Evolutionary conservation across 2,797 vertebrate genomes (phyloP).

Genomic region (Macroramphosus scolopax): DNA sequence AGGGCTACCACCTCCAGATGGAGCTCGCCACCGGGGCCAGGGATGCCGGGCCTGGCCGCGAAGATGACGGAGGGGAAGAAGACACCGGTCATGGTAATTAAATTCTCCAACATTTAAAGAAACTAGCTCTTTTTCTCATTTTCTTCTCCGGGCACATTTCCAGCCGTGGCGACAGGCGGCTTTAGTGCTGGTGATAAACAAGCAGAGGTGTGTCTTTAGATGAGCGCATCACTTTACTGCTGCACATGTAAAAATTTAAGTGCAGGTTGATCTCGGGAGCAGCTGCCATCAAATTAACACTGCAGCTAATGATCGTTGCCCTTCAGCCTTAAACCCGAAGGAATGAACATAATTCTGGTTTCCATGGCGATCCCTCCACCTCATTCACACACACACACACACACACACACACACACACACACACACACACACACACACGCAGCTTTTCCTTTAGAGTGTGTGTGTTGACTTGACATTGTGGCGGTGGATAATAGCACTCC

Average conservation of each 20-base stretch:
- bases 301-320: background rate
- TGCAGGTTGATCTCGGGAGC: background rate
- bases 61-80: slow-evolving; percentile 71
- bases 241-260: background rate
- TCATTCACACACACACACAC: no score
- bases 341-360: slow-evolving; percentile 12
- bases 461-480: no score
- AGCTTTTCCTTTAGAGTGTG: no score
- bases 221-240: slow-evolving; percentile 2
- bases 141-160: background rate
- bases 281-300: slow-evolving; percentile 9
- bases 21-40: slow-evolving; percentile 62
- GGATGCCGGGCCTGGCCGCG: slow-evolving; percentile 1
- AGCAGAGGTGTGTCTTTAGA: background rate
- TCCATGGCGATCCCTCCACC: slow-evolving; percentile 8
- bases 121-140: background rate
- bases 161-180: background rate
- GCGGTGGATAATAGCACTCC: no score
- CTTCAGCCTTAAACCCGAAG: background rate
- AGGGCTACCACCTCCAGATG: slow-evolving; percentile 87
- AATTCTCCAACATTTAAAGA: no score
- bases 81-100: slow-evolving; percentile 80
- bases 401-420: no score
- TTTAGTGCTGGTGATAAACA: background rate
- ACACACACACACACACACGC: no score